Evolutionary conservation across 2,888 invertebrate genomes (phyloP), one percentile per base, ranked within the genome.

Genomic region (Himalopsyche tibetana): DNA sequence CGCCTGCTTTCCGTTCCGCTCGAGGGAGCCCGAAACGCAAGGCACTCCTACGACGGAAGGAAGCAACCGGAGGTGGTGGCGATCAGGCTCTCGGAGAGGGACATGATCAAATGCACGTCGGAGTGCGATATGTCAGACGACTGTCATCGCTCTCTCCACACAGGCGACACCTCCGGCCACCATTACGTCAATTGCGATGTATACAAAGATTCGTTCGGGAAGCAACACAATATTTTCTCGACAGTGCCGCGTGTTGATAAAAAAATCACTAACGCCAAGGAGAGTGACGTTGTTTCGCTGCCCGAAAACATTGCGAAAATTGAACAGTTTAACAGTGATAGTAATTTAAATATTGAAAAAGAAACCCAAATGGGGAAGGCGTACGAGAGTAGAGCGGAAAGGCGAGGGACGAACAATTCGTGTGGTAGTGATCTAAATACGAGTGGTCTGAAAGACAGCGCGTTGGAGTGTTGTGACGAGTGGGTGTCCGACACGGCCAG

Each of bases 361-460:
- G 15, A 51, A 51, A 28, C 38, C 1, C 38, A 38, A 74, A 74
- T 74, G 74, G 74, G 74, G 15, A 74, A 74, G 36, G 74, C 74
- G 19, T 74, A 74, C n/a, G 74, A 74, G 38, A 74, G 15, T 36
- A 74, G 74, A 15, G 36, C 74, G 11, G 74, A 74, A 74, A 74
- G 74, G 19, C 74, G 74, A 0, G 74, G 74, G 19, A 74, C 74
- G 36, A 74, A 74, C 36, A 74, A 74, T 74, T 74, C 74, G 15
- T 74, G 74, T 15, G 74, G 36, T 6, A 74, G 74, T 69, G 69
- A 69, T 69, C 28, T 28, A 28, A 69, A 69, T 69, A 28, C 69
- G 69, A 69, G 69, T 74, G 74, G 38, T 63, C 91, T 80, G 36
- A 80, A 45, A 51, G 90, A 5, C 88, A 91, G 3, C 63, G 40